Evolutionary conservation across 2,797 vertebrate species (phyloP), one percentile per base, ranked within the genome.

Genomic region (Falco novaeseelandiae): DNA sequence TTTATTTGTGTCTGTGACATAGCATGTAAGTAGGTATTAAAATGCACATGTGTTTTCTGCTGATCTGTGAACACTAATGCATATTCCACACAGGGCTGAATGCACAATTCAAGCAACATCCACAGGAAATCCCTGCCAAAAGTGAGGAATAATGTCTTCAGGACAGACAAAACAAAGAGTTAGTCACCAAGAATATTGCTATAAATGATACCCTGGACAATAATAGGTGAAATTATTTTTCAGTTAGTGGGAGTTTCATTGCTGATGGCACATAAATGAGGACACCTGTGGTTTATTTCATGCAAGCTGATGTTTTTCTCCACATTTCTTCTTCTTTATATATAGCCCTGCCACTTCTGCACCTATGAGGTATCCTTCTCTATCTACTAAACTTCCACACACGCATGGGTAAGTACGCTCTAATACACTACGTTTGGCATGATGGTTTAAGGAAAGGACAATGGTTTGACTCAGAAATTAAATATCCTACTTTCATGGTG

Each of bases 61-160:
- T 83, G 58, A 51, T 90, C 73, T 82, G 30, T 66, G 54, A 95
- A 81, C 48, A 22, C 34, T 74, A 73, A 91, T 74, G 57, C 32
- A 78, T 84, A 95, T 81, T 94, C 72, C 83, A 91, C 46, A 70
- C 36, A 65, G 29, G 10, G 10, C 17, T 77, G 55, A 92, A 94
- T 63, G 44, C 14, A 81, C 44, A 77, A 87, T 72, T 48, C 83
- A 90, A 84, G 65, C 65, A 89, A 85, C 36, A 89, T 80, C 69
- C 78, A 87, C 49, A 72, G 51, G 67, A 96, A 90, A 52, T 78
- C 48, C 48, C 49, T 89, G 66, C 80, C 90, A 83, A 88, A 93
- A 79, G 29, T 30, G 20, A 92, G 51, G 55, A 95, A 93, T 65
- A 87, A 63, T 91, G 34, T 92, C 65, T 95, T 86, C 72, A 93